Conservation (phyloP, 1,140 invertebrate genomes). For the Hirudo medicinalis region DNA sequence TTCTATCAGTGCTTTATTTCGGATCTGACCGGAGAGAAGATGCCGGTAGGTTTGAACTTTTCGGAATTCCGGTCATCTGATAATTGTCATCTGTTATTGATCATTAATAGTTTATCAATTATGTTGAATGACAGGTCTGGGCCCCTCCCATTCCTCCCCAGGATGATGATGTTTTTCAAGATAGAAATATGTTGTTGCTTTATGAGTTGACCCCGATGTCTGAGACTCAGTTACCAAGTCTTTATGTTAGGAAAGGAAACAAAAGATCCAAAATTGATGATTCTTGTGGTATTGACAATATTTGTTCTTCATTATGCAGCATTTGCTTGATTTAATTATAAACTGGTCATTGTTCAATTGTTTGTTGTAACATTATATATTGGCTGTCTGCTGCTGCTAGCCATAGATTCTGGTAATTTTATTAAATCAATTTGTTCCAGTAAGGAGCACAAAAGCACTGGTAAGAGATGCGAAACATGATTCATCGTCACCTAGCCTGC, state of each 20-base stretch:
- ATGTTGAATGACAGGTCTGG: conserved; percentile 61
- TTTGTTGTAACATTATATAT: no score
- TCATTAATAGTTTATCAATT: neutral
- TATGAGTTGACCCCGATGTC: conserved; percentile 69
- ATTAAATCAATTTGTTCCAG: no score
- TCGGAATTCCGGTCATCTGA: neutral
- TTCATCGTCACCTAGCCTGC: conserved; percentile 28
- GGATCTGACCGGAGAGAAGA: conserved; percentile 13
- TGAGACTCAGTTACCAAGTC: conserved; percentile 67
- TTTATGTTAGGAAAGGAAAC: conserved; percentile 65
- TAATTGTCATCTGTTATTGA: no score
- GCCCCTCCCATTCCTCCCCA: conserved; percentile 82
- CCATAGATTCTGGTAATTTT: no score
- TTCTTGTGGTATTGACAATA: conserved; percentile 13
- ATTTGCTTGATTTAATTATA: no score
- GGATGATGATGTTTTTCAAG: conserved; percentile 80
- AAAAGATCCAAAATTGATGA: conserved; percentile 58
- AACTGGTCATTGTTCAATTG: no score
- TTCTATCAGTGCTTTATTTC: conserved; percentile 10
- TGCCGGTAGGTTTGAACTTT: conserved; percentile 11
- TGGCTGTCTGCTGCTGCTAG: no score
- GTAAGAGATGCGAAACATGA: neutral
- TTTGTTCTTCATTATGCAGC: no score
- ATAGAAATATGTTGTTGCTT: conserved; percentile 65
- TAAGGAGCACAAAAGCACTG: no score